Base-by-base conservation (phyloP, 2,113 vertebrate genomes). In the Cairina moschata region DNA sequence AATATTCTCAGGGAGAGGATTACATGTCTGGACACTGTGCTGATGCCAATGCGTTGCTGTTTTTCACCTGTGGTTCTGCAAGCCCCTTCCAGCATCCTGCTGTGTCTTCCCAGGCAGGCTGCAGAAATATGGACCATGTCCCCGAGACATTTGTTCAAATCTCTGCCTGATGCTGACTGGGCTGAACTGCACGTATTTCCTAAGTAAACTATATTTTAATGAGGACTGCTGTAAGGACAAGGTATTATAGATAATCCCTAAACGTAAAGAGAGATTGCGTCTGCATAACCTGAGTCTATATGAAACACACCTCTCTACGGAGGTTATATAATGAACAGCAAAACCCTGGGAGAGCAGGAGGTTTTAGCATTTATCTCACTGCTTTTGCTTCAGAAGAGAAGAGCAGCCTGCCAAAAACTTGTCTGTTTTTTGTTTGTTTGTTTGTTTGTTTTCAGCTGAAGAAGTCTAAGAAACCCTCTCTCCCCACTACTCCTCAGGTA, bases 361-460 rank as follows among this genome's bases (percentile, higher is more conserved):
- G 11, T 18, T 66, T 83, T 34, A 46, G 79, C 31, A 55, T 58
- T 46, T 65, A 42, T 25, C 20, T 54, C 36, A 22, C 22, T 60
- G 52, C 12, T 78, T 72, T 65, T 59, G 4, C 25, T 54, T 50
- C n/a, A 55, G 17, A 60, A 59, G 11, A 69, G 69, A 82, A 72
- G n/a, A 20, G 6, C 54, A 80, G 36, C 36, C 42, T 34, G 36
- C 11, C 32, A 63, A 69, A 72, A 81, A 40, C 0, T 1, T 31
- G 52, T 17, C 36, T 59, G 9, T 0, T 25, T 32, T 58, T 59
- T 1, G 9, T 0, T 25, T 32, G 52, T 59, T 1, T 31, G 52
- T 17, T 32, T 54, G 8, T 0, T 25, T 32, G 52, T 59, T 78
- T 46, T 36, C 20, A n/a, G 16, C 23, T 66, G 50, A 82, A 82